A percentile compares a stretch with the other conserved stretches of the same genome.
phyloP scores from a whole-genome alignment of 2,113 vertebrate genomes.

The Semnopithecus entellus region DNA sequence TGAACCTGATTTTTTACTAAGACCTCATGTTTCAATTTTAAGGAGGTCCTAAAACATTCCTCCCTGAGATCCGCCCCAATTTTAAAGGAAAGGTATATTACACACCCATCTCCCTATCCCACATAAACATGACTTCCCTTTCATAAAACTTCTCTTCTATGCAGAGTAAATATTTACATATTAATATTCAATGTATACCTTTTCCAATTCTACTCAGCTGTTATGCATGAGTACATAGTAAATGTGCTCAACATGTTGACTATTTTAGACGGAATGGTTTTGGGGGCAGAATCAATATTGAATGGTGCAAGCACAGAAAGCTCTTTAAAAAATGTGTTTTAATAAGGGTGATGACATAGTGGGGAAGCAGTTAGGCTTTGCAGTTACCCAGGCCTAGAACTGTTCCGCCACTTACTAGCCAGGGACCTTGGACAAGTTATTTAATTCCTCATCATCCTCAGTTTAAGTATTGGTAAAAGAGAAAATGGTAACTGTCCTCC shows the following conservation, averaged over 20 bases:
- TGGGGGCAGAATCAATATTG: background rate
- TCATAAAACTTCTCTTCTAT: background rate
- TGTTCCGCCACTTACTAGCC: background rate
- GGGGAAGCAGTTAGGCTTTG: background rate
- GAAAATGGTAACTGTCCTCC: conserved; percentile 20
- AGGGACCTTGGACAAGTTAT: background rate
- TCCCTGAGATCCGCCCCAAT: background rate
- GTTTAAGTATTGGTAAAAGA: background rate
- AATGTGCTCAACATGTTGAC: background rate
- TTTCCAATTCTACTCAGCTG: background rate
- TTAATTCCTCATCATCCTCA: background rate
- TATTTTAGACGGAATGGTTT: conserved; percentile 34
- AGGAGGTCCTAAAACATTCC: background rate
- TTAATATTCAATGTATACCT: conserved; percentile 19
- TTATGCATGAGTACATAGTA: background rate
- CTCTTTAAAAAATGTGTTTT: conserved; percentile 45
- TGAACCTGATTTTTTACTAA: background rate
- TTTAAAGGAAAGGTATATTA: conserved; percentile 7
- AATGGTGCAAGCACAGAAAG: background rate
- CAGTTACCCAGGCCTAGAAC: background rate
- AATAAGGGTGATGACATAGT: background rate
- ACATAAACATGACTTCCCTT: background rate
- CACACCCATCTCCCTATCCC: background rate
- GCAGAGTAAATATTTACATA: conserved; percentile 35
- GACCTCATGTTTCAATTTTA: background rate